Evolutionary conservation across 2,888 invertebrate genomes (phyloP).

Genomic region (Zygaena filipendulae): DNA sequence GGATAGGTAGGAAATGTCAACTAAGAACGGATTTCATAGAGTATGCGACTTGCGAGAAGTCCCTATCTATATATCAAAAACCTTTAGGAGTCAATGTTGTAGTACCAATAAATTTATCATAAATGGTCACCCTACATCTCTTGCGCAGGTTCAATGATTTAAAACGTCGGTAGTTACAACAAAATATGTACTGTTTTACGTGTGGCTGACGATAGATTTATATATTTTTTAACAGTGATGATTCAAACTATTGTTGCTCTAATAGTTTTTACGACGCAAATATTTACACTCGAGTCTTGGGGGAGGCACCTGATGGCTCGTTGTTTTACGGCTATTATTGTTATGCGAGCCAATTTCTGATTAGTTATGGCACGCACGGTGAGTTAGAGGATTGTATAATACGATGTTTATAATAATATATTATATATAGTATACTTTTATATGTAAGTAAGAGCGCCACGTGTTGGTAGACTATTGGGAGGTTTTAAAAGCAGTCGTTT

Average conservation of each 20-base stretch:
- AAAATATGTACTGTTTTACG: slow-evolving; percentile 59
- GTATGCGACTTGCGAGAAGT: no score
- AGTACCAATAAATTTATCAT: no score
- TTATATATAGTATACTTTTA: no score
- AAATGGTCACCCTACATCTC: slow-evolving; percentile 27
- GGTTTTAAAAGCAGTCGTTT: no score
- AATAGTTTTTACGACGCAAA: slow-evolving; percentile 39
- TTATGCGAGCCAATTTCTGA: not conserved
- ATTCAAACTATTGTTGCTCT: slow-evolving; percentile 36
- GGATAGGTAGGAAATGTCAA: no score
- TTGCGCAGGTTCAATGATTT: slow-evolving; percentile 49
- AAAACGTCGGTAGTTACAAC: slow-evolving; percentile 44
- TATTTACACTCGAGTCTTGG: slow-evolving; percentile 28
- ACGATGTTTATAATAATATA: no score
- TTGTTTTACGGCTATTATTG: not conserved
- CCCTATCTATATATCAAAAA: no score
- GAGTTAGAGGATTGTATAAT: no score
- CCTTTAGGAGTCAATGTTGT: no score
- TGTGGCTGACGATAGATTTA: slow-evolving; percentile 48
- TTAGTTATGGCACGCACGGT: not conserved
- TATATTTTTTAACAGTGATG: slow-evolving; percentile 36
- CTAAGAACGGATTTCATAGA: no score
- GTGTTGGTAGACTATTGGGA: no score
- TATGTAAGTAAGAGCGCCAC: no score
- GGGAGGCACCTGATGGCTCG: not conserved